Base-by-base conservation (phyloP, 2,797 vertebrate genomes). In the Gymnothorax javanicus region DNA sequence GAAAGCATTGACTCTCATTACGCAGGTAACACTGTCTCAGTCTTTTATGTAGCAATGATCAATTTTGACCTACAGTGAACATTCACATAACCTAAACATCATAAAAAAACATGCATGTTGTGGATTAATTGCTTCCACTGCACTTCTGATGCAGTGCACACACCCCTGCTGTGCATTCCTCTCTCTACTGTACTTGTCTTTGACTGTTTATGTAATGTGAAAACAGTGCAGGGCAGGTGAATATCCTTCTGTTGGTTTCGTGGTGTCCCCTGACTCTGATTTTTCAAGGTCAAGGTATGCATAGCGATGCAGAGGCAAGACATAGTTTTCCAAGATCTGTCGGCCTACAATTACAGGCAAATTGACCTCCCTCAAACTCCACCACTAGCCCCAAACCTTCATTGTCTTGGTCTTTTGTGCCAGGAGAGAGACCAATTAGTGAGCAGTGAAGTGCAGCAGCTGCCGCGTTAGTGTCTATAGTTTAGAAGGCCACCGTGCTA, bases 261-360 rank as follows among this genome's bases (percentile, higher is more conserved):
- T 8, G 50, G 50, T 54, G 75, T 50, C 33, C 43, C 2, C 52
- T 2, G 0, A 6, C 23, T 50, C 13, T 50, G 33, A 5, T 75
- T 8, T 52, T 15, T 50, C 58, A 57, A 87, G 52, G 43, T 87
- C 84, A 84, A 52, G 17, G 12, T 11, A 52, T 17, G 12, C 43
- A 43, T 13, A 15, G 43, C 13, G 15, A 71, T 82, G 52, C 25
- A 69, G 67, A 62, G 62, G 27, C 13, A 11, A 27, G 15, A 25
- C 57, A 69, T 20, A 73, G 82, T 20, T 77, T 86, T 85, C 86
- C 84, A 85, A 86, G 60, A 33, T 27, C 83, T 87, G 13, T 67
- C 67, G 62, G 54, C 84, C 43, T 59, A 33, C 62, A 57, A 43
- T 88, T 84, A 84, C 9, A 71, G 25, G 2, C 20, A 7, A 5